Base-by-base conservation (phyloP, 53 echinoderm and acorn worm species). In the Stichopus horrens region DNA sequence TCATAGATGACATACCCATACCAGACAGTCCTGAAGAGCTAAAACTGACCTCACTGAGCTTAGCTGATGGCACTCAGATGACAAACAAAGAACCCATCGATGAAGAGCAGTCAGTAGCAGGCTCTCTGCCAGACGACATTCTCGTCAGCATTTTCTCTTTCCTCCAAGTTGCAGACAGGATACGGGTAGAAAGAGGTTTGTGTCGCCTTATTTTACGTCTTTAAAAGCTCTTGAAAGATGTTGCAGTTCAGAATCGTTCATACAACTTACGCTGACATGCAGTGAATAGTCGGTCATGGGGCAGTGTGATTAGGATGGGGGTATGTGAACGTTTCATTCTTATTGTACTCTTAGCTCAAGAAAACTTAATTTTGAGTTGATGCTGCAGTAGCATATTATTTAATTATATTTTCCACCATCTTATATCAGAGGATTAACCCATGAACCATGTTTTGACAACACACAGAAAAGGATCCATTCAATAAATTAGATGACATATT, bases 161-260 rank as follows among this genome's bases (percentile, higher is more conserved):
- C 59, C 84, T 92, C 23, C 73, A 57, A 6, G 53, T 92, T 2
- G 86, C 80, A 19, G 92, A 92, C 10, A 86, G 83, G 23, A 88
- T 90, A 18, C 18, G 65, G 73, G 80, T 92, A 63, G 90, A 90
- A 65, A 87, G 74, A 65, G 92, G 92, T 92, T 56, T 51, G 76
- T 57, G 57, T 19, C 4, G 75, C 16, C 5, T 20, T 16, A 23
- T 75, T 51, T 4, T 67, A 4, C 11, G n/a, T n/a, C 11, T 14
- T 14, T 67, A 3, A 67, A 67, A 67, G 1, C 1, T 67, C 3
- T 11, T 67, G 68, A 67, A 11, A 14, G 11, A 67, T 37, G 37
- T 37, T 1, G 68, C 68, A 67, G 13, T 67, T 11, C 11, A 67
- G 13, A 67, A n/a, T 67, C 0, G 11, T 67, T 67, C 11, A 67